Conservation (phyloP, 2,888 invertebrate species). For the Archaeoteleia sp. region DNA sequence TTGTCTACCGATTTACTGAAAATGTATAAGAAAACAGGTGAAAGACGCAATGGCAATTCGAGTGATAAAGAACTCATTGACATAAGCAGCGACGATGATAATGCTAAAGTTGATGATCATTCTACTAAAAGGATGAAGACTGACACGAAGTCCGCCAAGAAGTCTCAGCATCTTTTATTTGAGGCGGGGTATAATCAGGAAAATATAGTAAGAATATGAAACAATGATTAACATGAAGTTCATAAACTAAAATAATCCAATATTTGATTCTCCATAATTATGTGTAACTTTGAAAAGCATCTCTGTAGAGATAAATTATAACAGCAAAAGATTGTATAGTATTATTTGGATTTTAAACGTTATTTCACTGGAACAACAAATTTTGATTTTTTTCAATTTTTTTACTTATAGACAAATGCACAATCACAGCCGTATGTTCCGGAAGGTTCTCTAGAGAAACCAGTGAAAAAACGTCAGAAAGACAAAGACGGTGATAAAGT, state of each 20-base stretch:
- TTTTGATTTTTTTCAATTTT: constrained; percentile 1
- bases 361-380: too few relatives aligned
- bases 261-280: too few relatives aligned
- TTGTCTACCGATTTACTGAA: constrained; percentile 75
- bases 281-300: too few relatives aligned
- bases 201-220: constrained; percentile 17
- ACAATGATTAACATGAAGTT: not conserved
- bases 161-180: constrained; percentile 1
- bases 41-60: constrained; percentile 69
- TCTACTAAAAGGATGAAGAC: constrained; percentile 34
- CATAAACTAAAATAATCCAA: too few relatives aligned
- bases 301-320: too few relatives aligned
- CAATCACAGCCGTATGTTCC: constrained; percentile 12
- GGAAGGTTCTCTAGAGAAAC: constrained; percentile 37
- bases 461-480: constrained; percentile 71
- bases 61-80: constrained; percentile 85
- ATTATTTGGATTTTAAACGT: too few relatives aligned
- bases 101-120: constrained; percentile 50
- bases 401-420: constrained; percentile 13
- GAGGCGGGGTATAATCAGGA: constrained; percentile 14
- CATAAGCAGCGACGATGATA: constrained; percentile 84
- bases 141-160: constrained; percentile 34
- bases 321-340: too few relatives aligned
- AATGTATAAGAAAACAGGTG: constrained; percentile 75
- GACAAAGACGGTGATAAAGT: constrained; percentile 74